These are phyloP conservation scores for Drosophila leontia DNA, from an alignment of 1,140 invertebrate species.

Conservation along the genomic window DNA sequence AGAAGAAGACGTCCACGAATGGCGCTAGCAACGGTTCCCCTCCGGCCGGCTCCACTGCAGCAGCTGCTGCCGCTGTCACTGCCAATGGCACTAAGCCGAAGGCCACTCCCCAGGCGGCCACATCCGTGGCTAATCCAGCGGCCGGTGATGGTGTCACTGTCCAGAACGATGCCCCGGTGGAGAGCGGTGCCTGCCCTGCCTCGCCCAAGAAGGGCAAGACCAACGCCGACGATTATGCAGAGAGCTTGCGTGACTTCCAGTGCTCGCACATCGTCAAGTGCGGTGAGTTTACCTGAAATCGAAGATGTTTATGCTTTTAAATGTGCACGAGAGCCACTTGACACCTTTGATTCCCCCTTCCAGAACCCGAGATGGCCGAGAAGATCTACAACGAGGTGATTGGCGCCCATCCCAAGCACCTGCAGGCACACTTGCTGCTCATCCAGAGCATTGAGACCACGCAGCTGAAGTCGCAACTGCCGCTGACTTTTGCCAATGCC, in stretches of 20 bases:
- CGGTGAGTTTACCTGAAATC: slow-evolving; percentile 83
- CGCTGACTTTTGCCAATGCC: slow-evolving; percentile 75
- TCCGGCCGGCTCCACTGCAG: slow-evolving; percentile 32
- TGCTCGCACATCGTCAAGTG: slow-evolving; percentile 91
- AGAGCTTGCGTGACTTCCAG: slow-evolving; percentile 91
- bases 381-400: slow-evolving; percentile 91
- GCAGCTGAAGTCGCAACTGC: slow-evolving; percentile 84
- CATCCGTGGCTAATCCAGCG: slow-evolving; percentile 28
- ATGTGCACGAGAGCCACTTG: too few relatives aligned
- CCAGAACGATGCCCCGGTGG: slow-evolving; percentile 48
- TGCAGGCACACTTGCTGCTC: slow-evolving; percentile 91
- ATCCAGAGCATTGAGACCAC: slow-evolving; percentile 90
- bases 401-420: slow-evolving; percentile 89
- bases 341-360: slow-evolving; percentile 45
- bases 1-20: slow-evolving; percentile 86
- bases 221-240: slow-evolving; percentile 90
- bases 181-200: slow-evolving; percentile 19
- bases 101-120: slow-evolving; percentile 32
- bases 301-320: too few relatives aligned
- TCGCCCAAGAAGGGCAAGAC: slow-evolving; percentile 85
- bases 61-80: slow-evolving; percentile 38
- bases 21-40: slow-evolving; percentile 57
- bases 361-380: slow-evolving; percentile 88
- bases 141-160: slow-evolving; percentile 54
- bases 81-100: slow-evolving; percentile 55